Evolutionary conservation across 2,888 invertebrate species (phyloP).

Genomic region (Phyto melanocephala): DNA sequence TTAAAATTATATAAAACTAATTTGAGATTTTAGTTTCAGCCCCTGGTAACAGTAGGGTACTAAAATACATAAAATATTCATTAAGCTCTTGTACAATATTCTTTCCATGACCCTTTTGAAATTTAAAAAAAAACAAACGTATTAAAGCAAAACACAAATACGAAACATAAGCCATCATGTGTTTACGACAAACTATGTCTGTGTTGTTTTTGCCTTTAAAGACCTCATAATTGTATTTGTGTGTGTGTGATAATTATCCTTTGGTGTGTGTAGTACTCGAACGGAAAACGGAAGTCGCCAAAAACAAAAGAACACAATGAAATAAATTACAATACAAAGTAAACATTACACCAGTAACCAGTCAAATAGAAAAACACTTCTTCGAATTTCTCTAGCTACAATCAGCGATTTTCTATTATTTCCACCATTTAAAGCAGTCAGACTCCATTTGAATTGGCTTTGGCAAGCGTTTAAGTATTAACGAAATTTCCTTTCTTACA

Average conservation of each 20-base stretch:
- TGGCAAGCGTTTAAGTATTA: conserved; percentile 21
- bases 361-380: conserved; percentile 10
- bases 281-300: conserved; percentile 67
- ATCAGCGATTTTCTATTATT: not conserved
- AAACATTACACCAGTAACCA: conserved; percentile 39
- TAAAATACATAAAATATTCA: not conserved
- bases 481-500: conserved; percentile 29
- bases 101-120: conserved; percentile 14
- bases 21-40: no score
- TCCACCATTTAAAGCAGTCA: not conserved
- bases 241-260: no score
- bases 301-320: conserved; percentile 67
- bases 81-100: conserved; percentile 8
- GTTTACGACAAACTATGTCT: conserved; percentile 58
- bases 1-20: no score
- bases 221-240: not conserved
- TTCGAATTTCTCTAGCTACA: conserved; percentile 11
- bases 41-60: no score
- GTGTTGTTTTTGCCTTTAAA: conserved; percentile 14
- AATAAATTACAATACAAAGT: conserved; percentile 66
- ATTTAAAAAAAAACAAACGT: not conserved
- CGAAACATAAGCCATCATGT: conserved; percentile 56
- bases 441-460: not conserved
- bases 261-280: conserved; percentile 30
- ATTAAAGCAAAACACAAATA: not conserved